A percentile compares a stretch with the other conserved stretches of the same genome.
Evolutionary conservation across 2,888 invertebrate genomes (phyloP).

Genomic region (Hoplodrina blanda): DNA sequence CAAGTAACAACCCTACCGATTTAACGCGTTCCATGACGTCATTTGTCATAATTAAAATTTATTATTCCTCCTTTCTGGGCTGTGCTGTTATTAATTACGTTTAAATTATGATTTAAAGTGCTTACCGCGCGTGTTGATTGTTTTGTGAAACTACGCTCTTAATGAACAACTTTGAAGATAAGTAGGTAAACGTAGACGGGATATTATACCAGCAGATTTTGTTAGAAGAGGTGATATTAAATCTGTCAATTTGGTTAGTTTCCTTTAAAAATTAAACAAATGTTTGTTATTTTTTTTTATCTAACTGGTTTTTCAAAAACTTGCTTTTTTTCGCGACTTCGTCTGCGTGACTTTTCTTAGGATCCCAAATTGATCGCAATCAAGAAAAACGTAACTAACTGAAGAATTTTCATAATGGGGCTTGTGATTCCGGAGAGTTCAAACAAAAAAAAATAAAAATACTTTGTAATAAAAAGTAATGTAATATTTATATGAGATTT

Average conservation of each 20-base stretch:
- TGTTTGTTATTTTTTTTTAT: no score
- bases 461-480: no score
- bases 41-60: conserved; percentile 83
- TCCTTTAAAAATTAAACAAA: no score
- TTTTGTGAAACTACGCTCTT: conserved; percentile 50
- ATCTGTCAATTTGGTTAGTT: no score
- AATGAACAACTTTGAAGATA: conserved; percentile 26
- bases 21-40: conserved; percentile 65
- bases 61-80: conserved; percentile 75
- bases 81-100: conserved; percentile 65
- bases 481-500: neutral
- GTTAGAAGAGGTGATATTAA: neutral
- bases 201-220: neutral
- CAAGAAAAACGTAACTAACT: no score
- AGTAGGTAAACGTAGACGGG: neutral
- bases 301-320: no score
- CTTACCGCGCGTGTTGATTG: conserved; percentile 54
- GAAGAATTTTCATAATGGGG: no score
- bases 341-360: no score
- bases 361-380: no score
- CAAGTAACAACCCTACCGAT: conserved; percentile 54
- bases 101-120: conserved; percentile 74
- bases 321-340: no score
- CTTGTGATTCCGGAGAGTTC: no score
- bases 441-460: no score